phyloP scores from a whole-genome alignment of 2,797 vertebrate genomes.

The Xenopus petersii region DNA sequence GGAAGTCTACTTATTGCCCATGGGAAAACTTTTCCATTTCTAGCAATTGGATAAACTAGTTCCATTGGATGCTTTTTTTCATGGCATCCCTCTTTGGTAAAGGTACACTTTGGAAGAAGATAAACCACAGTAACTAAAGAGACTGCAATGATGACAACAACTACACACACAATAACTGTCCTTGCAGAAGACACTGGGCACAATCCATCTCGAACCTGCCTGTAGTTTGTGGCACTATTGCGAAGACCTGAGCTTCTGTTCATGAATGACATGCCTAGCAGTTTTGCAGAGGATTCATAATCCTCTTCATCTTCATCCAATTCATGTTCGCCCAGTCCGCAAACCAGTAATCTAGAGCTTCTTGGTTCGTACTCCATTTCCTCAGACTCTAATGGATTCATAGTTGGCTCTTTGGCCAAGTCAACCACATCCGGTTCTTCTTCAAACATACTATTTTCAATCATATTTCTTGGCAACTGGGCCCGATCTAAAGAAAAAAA shows the following conservation, averaged over 20 bases:
- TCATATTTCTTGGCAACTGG: slow-evolving; percentile 94
- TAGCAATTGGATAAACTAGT: slow-evolving; percentile 73
- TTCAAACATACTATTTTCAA: slow-evolving; percentile 98
- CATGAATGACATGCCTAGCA: slow-evolving; percentile 97
- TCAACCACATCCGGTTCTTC: slow-evolving; percentile 95
- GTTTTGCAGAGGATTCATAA: slow-evolving; percentile 90
- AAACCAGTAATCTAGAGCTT: slow-evolving; percentile 85
- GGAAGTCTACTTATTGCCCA: slow-evolving; percentile 85
- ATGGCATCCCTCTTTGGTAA: slow-evolving; percentile 89
- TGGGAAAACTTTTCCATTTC: slow-evolving; percentile 80
- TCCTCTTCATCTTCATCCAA: slow-evolving; percentile 95
- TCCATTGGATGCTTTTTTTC: slow-evolving; percentile 69
- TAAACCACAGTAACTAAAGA: slow-evolving; percentile 82
- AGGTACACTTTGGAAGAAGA: slow-evolving; percentile 87
- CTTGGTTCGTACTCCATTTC: slow-evolving; percentile 86
- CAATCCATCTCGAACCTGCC: slow-evolving; percentile 71
- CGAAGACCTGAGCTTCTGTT: slow-evolving; percentile 85
- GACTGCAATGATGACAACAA: slow-evolving; percentile 76
- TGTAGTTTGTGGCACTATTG: slow-evolving; percentile 68
- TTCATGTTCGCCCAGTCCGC: slow-evolving; percentile 90
- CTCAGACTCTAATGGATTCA: slow-evolving; percentile 89
- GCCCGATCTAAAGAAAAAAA: slow-evolving; percentile 72
- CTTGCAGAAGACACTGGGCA: slow-evolving; percentile 77
- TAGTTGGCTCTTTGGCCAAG: slow-evolving; percentile 84
- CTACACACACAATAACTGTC: slow-evolving; percentile 74